These are phyloP conservation scores for Amphipyra tragopoginis DNA, from an alignment of 2,888 invertebrate species.

Conservation along the genomic window DNA sequence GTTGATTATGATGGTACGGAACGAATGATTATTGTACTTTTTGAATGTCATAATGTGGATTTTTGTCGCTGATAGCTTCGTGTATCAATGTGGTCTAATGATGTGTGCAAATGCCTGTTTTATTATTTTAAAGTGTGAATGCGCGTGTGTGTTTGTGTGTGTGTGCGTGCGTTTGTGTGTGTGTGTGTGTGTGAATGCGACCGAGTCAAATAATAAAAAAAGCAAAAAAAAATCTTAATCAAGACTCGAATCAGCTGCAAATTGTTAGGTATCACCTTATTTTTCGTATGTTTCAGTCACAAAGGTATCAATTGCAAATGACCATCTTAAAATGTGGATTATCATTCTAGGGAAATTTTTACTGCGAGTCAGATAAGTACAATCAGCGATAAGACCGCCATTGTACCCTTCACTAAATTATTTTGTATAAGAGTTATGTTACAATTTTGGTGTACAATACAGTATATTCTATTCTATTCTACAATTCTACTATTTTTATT, in stretches of 20 bases:
- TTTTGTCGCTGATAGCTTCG: conserved; percentile 25
- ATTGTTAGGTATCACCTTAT: background rate
- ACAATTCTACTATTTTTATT: background rate
- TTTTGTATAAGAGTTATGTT: too few relatives aligned
- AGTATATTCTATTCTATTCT: too few relatives aligned
- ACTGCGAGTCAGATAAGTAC: background rate
- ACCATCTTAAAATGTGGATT: conserved; percentile 6
- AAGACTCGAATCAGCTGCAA: background rate
- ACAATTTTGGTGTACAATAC: too few relatives aligned
- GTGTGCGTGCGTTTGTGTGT: too few relatives aligned
- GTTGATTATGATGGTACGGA: conserved; percentile 22
- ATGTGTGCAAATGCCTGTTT: conserved; percentile 4
- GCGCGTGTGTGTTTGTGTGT: too few relatives aligned
- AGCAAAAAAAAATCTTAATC: conserved; percentile 42
- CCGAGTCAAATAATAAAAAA: too few relatives aligned
- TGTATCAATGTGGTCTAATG: conserved; percentile 29
- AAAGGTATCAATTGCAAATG: conserved; percentile 3
- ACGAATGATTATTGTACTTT: conserved; percentile 31
- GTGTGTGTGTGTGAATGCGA: too few relatives aligned
- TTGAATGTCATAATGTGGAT: conserved; percentile 30
- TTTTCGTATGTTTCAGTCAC: background rate
- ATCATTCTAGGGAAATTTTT: background rate
- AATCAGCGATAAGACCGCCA: too few relatives aligned
- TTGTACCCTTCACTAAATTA: too few relatives aligned
- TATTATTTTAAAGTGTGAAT: conserved; percentile 28